Evolutionary conservation across 2,888 invertebrate genomes (phyloP), one percentile per base, ranked within the genome.

Genomic region (Brenthis hecate): DNA sequence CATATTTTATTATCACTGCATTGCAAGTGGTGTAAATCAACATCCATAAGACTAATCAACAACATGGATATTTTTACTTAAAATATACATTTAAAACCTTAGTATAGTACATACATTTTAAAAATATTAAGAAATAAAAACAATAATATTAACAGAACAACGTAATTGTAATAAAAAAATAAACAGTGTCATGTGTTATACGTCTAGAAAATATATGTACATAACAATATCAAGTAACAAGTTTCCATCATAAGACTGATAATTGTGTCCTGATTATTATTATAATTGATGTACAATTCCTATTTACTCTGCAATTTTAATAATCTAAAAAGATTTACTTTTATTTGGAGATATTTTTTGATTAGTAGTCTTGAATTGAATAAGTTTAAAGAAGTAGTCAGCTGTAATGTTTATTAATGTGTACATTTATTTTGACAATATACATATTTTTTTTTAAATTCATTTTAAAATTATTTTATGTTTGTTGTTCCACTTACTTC

Each of bases 21-120:
- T 90, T 89, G 89, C 87, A 91, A 92, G 91, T 91, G 91, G 91
- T 91, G 87, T 89, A 90, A 89, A 87, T 90, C 88, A 92, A 92
- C 92, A 90, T 91, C 91, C 91, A 92, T 92, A 90, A 91, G 82
- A 92, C 91, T 92, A 92, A 92, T 91, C 88, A 92, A 92, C 92
- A 92, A 91, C 92, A 92, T 89, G 89, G 90, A 92, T 92, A 87
- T 85, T 83, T 85, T 88, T 79, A 82, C 85, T 86, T 91, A 89
- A 82, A 82, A 79, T 84, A 84, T 83, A 85, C 81, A 85, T 83
- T 85, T 82, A 83, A 83, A 85, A 85, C 78, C 83, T 85, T 81
- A 83, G 78, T 81, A 81, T 84, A 75, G 81, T 85, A 87, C 82
- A 86, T 79, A 87, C 82, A 86, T 79, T 80, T 81, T 81, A 85